Evolutionary conservation across 2,888 invertebrate species (phyloP), one percentile per base, ranked within the genome.

Genomic region (Allophyes oxyacanthae): DNA sequence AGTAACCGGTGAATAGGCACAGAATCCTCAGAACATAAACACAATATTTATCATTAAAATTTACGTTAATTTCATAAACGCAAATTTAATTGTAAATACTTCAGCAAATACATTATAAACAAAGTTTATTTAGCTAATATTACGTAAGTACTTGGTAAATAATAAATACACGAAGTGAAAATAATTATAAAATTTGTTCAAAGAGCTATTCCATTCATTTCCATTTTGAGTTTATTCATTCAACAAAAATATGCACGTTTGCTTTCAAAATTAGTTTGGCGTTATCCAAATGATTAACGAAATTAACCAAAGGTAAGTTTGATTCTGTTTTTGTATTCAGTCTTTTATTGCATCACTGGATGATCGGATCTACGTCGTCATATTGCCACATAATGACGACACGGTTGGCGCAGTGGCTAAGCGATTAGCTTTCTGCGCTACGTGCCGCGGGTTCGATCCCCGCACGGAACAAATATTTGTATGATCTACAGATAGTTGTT

Each of bases 41-140:
- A 6, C 26, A n/a, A 56, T n/a, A n/a, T n/a, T n/a, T n/a, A 55
- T 44, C 51, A 30, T 25, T 20, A 20, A 3, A 20, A 20, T 20
- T 20, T 20, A 20, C 4, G 20, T 20, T 20, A 20, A 50, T 14
- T 25, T 33, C 15, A 28, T 20, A 43, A 50, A 50, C 41, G 20
- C 50, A 42, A 33, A 58, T 52, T 53, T 43, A 51, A 48, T n/a
- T n/a, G n/a, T n/a, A n/a, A 25, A n/a, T n/a, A 28, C 46, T 48
- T 51, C 32, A 48, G 48, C 15, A 69, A 65, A 69, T 52, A 51
- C 41, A 36, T 57, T 49, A 34, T 42, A 45, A 44, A 13, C 56
- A 36, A 41, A 49, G 10, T 63, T 56, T 33, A 68, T 51, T 20
- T 15, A 41, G 45, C 2, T 2, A 28, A 6, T 20, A 4, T 20